These are phyloP conservation scores for Anticlea derivata DNA, from an alignment of 2,888 invertebrate species.

Conservation along the genomic window DNA sequence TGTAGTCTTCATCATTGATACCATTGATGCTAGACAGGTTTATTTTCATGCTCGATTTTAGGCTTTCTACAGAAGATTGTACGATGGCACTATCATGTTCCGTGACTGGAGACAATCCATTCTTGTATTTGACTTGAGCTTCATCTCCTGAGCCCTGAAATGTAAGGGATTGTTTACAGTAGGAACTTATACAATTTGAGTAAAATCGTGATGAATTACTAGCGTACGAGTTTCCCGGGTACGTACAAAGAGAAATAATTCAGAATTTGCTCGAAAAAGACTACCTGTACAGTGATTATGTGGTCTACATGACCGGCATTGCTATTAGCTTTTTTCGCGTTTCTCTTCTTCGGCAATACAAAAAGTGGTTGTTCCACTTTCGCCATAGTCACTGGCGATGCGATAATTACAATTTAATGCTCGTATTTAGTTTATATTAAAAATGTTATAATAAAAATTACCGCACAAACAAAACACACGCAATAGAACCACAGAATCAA, in stretches of 20 bases:
- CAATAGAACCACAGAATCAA: not conserved
- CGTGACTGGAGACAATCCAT: constrained; percentile 73
- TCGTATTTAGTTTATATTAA: constrained; percentile 21
- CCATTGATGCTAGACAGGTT: constrained; percentile 77
- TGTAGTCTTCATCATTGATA: constrained; percentile 77
- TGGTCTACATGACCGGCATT: constrained; percentile 85
- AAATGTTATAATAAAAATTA: not conserved
- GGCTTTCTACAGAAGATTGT: constrained; percentile 73
- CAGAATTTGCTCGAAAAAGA: not conserved
- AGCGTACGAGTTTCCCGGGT: no score
- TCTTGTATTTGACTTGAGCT: constrained; percentile 69
- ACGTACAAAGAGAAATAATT: no score
- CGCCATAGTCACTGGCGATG: constrained; percentile 52
- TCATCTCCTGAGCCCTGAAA: constrained; percentile 72
- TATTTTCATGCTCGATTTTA: constrained; percentile 78
- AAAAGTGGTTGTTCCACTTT: constrained; percentile 81
- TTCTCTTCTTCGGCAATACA: constrained; percentile 84
- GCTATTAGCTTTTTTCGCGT: constrained; percentile 79
- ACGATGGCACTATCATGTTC: constrained; percentile 75
- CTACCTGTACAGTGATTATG: constrained; percentile 85
- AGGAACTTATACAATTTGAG: no score
- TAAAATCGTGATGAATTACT: no score
- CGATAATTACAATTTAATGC: not conserved
- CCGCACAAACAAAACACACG: not conserved
- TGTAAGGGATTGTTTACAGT: not conserved